Evolutionary conservation across 2,888 invertebrate genomes (phyloP), one percentile per base, ranked within the genome.

Genomic region (Chelonus formosanus): DNA sequence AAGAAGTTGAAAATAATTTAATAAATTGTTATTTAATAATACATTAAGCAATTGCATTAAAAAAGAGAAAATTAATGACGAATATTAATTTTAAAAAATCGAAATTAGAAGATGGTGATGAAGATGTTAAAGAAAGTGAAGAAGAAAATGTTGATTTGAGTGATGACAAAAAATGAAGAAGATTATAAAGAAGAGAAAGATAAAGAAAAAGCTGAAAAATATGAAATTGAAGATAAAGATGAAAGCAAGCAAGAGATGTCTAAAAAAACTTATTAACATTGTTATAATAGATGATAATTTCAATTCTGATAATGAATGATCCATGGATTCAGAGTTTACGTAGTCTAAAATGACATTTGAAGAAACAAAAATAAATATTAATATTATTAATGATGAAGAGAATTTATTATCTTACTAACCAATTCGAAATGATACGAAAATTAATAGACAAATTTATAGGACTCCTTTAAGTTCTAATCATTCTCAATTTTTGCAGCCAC

Each of bases 1-100:
- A 70, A 34, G 75, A 80, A 35, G 92, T 91, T 6, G 85, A 94
- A 5, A 87, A 89, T 69, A 85, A 88, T 64, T 85, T 95, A 43
- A 89, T 92, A 80, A 87, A 92, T 73, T 86, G 93, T 70, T 92
- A 93, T 79, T 85, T 90, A 7, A n/a, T 59, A 45, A 89, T 89
- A 77, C 93, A 94, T 74, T 86, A 90, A 0, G 86, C 87, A 50
- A 75, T 85, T 0, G 87, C n/a, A 80, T 84, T 4, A 67, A 68
- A 32, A 70, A 73, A 55, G 65, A 70, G 6, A 72, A 74, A 52
- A 48, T 70, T 10, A 73, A 71, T n/a, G n/a, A n/a, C n/a, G n/a
- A n/a, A n/a, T n/a, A n/a, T n/a, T n/a, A n/a, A 20, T 74, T 75
- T 34, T 78, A 77, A 60, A 79, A 79, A 73, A 73, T 72, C 75